Conservation (phyloP, 2,888 invertebrate species). For the Petrolisthes cinctipes region DNA sequence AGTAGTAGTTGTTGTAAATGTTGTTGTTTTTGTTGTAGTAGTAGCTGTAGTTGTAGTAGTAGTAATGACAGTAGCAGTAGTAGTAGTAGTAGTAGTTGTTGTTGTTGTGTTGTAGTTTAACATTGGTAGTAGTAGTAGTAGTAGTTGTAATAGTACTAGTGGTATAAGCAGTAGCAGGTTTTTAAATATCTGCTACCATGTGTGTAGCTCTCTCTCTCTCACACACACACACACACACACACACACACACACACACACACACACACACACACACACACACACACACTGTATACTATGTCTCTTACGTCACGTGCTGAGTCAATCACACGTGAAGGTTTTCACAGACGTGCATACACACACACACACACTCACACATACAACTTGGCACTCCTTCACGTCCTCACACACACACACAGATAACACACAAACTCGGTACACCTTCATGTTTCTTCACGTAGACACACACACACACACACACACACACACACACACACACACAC, state of each 20-base stretch:
- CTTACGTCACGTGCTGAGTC: not conserved
- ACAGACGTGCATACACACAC: not conserved
- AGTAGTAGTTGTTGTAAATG: not conserved
- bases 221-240: conserved; percentile 23
- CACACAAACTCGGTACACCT: too few relatives aligned
- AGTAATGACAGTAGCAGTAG: not conserved
- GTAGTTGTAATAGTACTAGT: not conserved
- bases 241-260: not conserved
- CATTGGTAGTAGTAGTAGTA: not conserved
- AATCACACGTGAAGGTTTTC: not conserved
- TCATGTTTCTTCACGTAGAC: not conserved
- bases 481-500: conserved; percentile 15
- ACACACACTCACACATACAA: not conserved
- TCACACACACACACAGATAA: not conserved
- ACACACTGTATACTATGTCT: too few relatives aligned
- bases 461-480: conserved; percentile 22
- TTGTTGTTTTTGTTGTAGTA: not conserved
- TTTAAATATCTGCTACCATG: not conserved
- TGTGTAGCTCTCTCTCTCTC: conserved; percentile 1
- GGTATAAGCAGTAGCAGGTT: not conserved
- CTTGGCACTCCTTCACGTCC: not conserved
- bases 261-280: not conserved
- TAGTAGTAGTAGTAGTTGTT: not conserved
- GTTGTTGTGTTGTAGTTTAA: not conserved
- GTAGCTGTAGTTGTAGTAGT: not conserved